Conservation (phyloP, 2,113 vertebrate species). For the Sinocyclocheilus rhinocerous region DNA sequence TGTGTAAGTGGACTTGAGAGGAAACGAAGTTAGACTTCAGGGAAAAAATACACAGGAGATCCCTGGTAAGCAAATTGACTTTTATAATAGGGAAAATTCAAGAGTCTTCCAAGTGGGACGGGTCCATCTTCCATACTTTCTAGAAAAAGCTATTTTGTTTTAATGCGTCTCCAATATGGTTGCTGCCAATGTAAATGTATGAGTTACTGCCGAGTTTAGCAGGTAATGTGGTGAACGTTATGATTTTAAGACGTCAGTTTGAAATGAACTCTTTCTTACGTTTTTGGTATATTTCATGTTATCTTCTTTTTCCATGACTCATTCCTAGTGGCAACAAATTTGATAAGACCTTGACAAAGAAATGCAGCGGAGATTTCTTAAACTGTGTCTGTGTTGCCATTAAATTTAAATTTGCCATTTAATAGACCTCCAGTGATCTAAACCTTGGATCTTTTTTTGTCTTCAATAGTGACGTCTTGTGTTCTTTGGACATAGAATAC, state of each 20-base stretch:
- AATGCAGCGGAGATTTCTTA: not conserved
- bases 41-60: constrained; percentile 54
- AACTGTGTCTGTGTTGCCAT: not conserved
- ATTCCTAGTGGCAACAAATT: not conserved
- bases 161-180: constrained; percentile 30
- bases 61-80: constrained; percentile 49
- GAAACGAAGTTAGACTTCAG: constrained; percentile 59
- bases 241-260: not conserved
- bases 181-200: constrained; percentile 12
- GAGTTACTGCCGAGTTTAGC: not conserved
- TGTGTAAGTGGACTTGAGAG: constrained; percentile 53
- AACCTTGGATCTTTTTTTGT: constrained; percentile 1
- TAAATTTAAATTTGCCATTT: constrained; percentile 7
- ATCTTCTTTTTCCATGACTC: not conserved
- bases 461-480: not conserved
- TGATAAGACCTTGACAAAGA: not conserved
- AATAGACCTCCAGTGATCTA: not conserved
- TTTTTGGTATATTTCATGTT: not conserved
- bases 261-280: not conserved
- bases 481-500: not conserved
- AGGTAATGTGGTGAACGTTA: not conserved
- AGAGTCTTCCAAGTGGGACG: constrained; percentile 54
- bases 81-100: constrained; percentile 58
- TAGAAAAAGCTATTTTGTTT: constrained; percentile 48
- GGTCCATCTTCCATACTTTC: constrained; percentile 46